These are phyloP conservation scores for Helicoverpa armigera DNA, from an alignment of 1,140 invertebrate species.

Conservation along the genomic window DNA sequence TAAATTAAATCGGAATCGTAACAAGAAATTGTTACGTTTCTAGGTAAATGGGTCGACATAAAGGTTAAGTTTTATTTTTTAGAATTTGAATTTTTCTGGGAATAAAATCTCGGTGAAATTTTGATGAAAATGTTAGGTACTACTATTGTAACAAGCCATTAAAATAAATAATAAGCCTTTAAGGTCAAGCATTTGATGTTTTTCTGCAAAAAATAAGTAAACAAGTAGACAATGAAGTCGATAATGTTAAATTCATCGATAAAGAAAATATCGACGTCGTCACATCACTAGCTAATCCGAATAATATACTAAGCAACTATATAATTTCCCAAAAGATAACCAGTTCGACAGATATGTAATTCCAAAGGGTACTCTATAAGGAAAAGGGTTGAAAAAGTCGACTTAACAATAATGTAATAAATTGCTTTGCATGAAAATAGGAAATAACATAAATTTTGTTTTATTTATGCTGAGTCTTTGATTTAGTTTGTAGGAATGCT, in stretches of 20 bases:
- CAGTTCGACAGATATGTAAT: background rate
- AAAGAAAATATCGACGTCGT: background rate
- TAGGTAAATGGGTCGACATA: background rate
- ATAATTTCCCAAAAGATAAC: constrained; percentile 14
- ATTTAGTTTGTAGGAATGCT: too few relatives aligned
- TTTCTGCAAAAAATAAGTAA: background rate
- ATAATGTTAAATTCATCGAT: background rate
- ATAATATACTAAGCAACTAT: constrained; percentile 9
- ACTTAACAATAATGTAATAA: constrained; percentile 13
- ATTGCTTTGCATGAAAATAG: constrained; percentile 4
- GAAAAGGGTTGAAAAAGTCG: constrained; percentile 5
- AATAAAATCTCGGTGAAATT: too few relatives aligned
- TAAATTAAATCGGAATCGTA: constrained; percentile 24
- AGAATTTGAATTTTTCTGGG: too few relatives aligned
- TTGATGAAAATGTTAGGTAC: too few relatives aligned
- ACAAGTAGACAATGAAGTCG: too few relatives aligned
- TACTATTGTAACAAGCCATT: too few relatives aligned
- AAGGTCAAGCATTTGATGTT: background rate
- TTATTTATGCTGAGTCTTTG: background rate
- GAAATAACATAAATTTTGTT: constrained; percentile 13
- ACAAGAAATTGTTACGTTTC: background rate
- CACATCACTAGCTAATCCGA: background rate
- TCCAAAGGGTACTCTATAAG: constrained; percentile 6
- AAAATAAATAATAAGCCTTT: background rate
- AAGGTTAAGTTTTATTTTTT: background rate